These are phyloP conservation scores for Bombus affinis DNA, from an alignment of 1,140 invertebrate species.

Conservation along the genomic window DNA sequence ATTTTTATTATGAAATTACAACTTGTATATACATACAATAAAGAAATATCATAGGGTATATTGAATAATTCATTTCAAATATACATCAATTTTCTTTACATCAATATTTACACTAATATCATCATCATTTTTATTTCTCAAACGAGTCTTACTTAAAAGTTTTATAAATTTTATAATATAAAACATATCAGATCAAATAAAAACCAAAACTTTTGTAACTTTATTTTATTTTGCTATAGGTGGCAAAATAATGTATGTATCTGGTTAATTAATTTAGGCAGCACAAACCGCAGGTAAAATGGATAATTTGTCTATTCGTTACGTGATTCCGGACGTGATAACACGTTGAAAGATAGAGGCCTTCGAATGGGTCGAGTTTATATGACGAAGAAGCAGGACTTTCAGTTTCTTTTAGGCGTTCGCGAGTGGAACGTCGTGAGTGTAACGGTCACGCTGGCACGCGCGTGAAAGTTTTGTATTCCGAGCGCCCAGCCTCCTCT, in stretches of 20 bases:
- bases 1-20: background rate
- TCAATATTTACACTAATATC: too few species aligned
- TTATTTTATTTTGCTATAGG: background rate
- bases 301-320: background rate
- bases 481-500: slow-evolving; percentile 33
- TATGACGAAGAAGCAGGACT: slow-evolving; percentile 67
- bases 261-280: background rate
- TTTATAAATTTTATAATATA: background rate
- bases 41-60: too few species aligned
- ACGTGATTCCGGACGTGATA: background rate
- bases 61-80: background rate
- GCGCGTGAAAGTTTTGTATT: slow-evolving; percentile 68
- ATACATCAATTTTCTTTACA: background rate
- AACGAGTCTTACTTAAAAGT: too few species aligned
- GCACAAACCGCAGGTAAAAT: background rate
- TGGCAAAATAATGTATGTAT: too few species aligned
- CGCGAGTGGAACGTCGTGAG: slow-evolving; percentile 67
- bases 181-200: background rate
- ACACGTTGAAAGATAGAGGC: background rate
- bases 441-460: slow-evolving; percentile 37
- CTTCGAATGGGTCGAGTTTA: slow-evolving; percentile 17
- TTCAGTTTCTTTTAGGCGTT: slow-evolving; percentile 77
- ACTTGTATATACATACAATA: background rate
- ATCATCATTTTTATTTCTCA: too few species aligned
- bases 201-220: background rate